These are phyloP conservation scores for Micrasema longulum DNA, from an alignment of 1,140 invertebrate genomes.

Conservation along the genomic window DNA sequence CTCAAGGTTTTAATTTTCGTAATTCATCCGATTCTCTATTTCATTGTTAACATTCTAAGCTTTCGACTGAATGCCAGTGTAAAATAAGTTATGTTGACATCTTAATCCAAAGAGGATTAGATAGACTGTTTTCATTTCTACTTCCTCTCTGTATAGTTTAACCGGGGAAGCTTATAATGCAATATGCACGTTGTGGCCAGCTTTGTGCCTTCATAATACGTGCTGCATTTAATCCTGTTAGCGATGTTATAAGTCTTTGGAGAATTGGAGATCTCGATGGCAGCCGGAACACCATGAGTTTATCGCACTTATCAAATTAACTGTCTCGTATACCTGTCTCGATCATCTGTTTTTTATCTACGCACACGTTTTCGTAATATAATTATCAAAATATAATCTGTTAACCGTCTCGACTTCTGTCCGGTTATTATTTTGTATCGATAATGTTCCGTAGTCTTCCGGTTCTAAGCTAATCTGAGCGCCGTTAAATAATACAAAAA, in stretches of 20 bases:
- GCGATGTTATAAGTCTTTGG: background rate
- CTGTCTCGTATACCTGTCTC: too few species aligned
- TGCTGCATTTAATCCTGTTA: slow-evolving; percentile 13
- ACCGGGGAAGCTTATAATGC: slow-evolving; percentile 17
- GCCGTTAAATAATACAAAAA: slow-evolving; percentile 3
- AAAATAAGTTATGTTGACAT: too few species aligned
- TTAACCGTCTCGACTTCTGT: too few species aligned
- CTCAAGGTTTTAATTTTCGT: too few species aligned
- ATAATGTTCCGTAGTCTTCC: background rate
- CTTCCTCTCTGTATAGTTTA: slow-evolving; percentile 9
- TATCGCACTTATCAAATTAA: too few species aligned
- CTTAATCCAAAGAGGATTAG: slow-evolving; percentile 13
- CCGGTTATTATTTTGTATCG: too few species aligned
- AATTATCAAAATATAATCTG: too few species aligned
- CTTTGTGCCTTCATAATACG: background rate
- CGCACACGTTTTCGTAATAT: too few species aligned
- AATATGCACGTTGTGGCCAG: slow-evolving; percentile 8
- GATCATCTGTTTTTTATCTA: too few species aligned
- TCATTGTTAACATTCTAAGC: too few species aligned
- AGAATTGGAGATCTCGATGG: slow-evolving; percentile 10
- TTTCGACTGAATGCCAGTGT: too few species aligned
- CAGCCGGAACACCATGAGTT: background rate
- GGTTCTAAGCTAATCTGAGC: slow-evolving; percentile 13
- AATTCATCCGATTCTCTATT: too few species aligned
- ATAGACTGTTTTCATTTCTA: slow-evolving; percentile 7